Percentiles rank a stretch among this genome's conserved stretches.
Evolutionary conservation across 2,113 vertebrate genomes (phyloP).

Genomic region (Callopanchax toddi): DNA sequence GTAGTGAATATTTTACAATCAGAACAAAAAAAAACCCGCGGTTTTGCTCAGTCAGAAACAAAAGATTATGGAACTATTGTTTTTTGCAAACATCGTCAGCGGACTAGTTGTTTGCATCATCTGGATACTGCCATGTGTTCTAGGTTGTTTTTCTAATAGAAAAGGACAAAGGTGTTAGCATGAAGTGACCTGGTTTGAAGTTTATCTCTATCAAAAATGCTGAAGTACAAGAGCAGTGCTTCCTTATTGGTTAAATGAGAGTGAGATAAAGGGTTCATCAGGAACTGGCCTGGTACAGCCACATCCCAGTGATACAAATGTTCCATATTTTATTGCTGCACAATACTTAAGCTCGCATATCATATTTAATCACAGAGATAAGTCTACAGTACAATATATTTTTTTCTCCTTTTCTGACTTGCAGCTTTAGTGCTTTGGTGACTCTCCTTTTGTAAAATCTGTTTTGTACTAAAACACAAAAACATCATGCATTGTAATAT

Average conservation of each 20-base stretch:
- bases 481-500: background rate
- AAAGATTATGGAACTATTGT: slow-evolving; percentile 2
- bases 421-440: background rate
- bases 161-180: slow-evolving; percentile 35
- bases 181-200: slow-evolving; percentile 58
- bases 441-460: background rate
- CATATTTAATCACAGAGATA: background rate
- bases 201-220: slow-evolving; percentile 42
- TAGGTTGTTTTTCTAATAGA: slow-evolving; percentile 38
- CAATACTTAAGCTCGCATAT: background rate
- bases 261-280: slow-evolving; percentile 10
- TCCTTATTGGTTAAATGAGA: slow-evolving; percentile 42
- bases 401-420: background rate
- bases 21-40: slow-evolving; percentile 1
- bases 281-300: background rate
- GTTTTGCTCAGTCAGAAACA: slow-evolving; percentile 4
- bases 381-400: background rate
- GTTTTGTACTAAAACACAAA: background rate
- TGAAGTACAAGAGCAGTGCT: slow-evolving; percentile 42
- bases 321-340: background rate
- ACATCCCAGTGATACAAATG: background rate
- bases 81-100: slow-evolving; percentile 18
- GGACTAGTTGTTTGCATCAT: slow-evolving; percentile 49
- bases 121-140: slow-evolving; percentile 39
- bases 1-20: slow-evolving; percentile 7